Conservation (phyloP, 1,140 invertebrate species). For the Mizuhopecten yessoensis region DNA sequence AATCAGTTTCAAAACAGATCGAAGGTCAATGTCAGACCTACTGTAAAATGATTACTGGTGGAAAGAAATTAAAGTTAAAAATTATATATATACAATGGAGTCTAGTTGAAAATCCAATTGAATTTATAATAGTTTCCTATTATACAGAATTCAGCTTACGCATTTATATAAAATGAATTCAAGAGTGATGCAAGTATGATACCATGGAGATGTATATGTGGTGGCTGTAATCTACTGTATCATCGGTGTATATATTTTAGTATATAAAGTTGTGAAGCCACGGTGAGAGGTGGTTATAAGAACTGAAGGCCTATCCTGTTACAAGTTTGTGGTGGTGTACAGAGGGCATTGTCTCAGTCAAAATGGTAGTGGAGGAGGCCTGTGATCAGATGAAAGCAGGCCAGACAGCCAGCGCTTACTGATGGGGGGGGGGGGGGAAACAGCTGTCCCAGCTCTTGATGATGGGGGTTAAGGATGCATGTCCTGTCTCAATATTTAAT, state of each 20-base stretch:
- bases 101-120: no score
- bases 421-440: neutral
- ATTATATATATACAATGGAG: no score
- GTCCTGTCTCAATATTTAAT: constrained; percentile 20
- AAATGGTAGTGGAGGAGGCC: neutral
- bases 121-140: no score
- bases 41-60: no score
- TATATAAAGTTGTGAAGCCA: constrained; percentile 15
- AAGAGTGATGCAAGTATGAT: no score
- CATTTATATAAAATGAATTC: no score
- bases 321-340: neutral
- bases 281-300: neutral
- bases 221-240: neutral
- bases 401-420: neutral
- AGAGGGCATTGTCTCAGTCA: neutral
- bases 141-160: no score
- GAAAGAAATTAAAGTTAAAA: no score
- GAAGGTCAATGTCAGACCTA: no score
- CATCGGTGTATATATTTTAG: neutral
- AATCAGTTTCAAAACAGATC: no score
- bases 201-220: neutral
- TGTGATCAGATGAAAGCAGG: neutral
- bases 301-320: constrained; percentile 16
- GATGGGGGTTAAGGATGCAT: neutral
- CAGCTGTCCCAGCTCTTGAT: neutral